Percentiles rank a stretch among this genome's conserved stretches.
phyloP scores from a whole-genome alignment of 2,113 vertebrate genomes.

The Tragulus kanchil region DNA sequence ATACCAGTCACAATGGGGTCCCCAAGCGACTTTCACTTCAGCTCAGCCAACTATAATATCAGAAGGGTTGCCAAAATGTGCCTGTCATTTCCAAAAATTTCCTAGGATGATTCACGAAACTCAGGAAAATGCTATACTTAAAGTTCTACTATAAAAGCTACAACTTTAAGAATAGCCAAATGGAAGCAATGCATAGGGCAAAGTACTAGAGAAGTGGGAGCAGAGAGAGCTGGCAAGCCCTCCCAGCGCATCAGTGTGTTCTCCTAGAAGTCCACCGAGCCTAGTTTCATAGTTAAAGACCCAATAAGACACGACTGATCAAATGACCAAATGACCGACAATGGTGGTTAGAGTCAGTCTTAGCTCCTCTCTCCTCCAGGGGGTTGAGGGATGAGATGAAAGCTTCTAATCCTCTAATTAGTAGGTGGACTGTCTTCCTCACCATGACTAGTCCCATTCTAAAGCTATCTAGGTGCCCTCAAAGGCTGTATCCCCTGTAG shows the following conservation, averaged over 20 bases:
- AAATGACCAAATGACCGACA: not conserved
- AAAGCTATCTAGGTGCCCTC: rapidly evolving
- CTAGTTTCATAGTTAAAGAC: not conserved
- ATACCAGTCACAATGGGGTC: not conserved
- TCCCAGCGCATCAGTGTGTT: not conserved
- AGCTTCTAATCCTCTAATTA: not conserved
- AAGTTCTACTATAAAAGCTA: not conserved
- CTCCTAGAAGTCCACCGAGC: not conserved
- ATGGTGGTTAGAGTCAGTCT: not conserved
- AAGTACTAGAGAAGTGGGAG: rapidly evolving
- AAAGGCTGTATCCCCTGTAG: not conserved
- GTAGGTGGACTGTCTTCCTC: not conserved
- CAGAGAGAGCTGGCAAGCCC: not conserved
- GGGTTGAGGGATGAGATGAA: not conserved
- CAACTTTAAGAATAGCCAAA: not conserved
- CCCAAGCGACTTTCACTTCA: not conserved
- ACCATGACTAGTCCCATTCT: not conserved
- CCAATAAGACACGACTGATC: not conserved
- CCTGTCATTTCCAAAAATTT: not conserved
- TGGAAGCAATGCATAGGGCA: not conserved
- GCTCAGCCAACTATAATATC: not conserved
- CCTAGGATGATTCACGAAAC: not conserved
- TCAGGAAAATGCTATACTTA: not conserved
- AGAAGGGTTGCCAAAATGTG: not conserved
- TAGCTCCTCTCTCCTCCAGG: not conserved